A percentile compares a stretch with the other conserved stretches of the same genome.
Conservation (phyloP, 2,113 vertebrate species). For the Chaetorhynchus papuensis region DNA sequence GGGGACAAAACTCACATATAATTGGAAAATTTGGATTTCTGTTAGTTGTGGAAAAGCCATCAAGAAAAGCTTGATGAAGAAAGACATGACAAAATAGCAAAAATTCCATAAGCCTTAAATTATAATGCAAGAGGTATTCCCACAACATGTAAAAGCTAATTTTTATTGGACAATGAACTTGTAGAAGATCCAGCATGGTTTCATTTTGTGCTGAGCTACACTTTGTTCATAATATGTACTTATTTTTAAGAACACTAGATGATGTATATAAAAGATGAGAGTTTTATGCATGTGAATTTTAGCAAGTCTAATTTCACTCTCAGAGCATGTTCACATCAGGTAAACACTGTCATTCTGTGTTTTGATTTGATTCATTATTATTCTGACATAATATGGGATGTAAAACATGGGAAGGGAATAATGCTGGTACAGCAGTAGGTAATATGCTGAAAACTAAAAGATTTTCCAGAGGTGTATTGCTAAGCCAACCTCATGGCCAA, state of each 20-base stretch:
- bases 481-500: neutral
- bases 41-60: neutral
- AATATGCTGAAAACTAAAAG: neutral
- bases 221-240: neutral
- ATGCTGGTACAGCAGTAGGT: neutral
- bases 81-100: neutral
- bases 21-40: neutral
- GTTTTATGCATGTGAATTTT: neutral
- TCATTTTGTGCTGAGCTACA: neutral
- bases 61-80: neutral
- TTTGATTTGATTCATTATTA: slow-evolving; percentile 11
- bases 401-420: neutral
- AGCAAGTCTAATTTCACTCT: neutral
- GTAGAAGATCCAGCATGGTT: neutral
- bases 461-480: neutral
- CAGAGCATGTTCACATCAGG: neutral
- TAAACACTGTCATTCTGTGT: neutral
- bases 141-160: neutral
- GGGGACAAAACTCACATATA: neutral
- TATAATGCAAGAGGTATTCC: neutral
- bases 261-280: neutral
- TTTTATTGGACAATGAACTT: neutral
- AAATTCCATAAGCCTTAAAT: neutral
- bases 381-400: neutral
- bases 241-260: neutral